Base-by-base conservation (phyloP, 2,797 vertebrate genomes). In the Schizopygopsis malacanthus region DNA sequence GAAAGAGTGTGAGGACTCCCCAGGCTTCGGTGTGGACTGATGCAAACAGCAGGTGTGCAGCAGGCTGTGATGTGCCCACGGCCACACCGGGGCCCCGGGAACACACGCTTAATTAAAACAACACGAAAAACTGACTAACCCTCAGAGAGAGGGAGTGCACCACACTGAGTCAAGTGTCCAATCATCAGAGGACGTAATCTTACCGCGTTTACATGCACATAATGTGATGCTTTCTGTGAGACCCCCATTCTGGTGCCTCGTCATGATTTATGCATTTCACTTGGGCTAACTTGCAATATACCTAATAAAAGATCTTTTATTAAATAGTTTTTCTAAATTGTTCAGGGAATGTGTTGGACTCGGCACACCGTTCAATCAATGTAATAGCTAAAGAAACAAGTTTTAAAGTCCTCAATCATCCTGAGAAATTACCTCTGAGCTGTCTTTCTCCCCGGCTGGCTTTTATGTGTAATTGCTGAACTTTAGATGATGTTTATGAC, bases 61-160 rank as follows among this genome's bases (percentile, higher is more conserved):
- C 86, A 81, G 81, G 86, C 86, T 88, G 82, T 39, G 54, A 87
- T 83, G 72, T 84, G 85, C 81, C 65, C 50, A 50, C 39, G 77
- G 69, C 69, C 85, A 85, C 86, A 82, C 41, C 25, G 67, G 65
- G 52, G n/a, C 56, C 75, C 20, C 63, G 59, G 81, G 81, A 81
- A 86, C 85, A 72, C 84, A 83, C 52, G 33, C 11, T 73, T 87
- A 88, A 85, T 86, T 88, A 86, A 89, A 88, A 88, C 79, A 79
- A 78, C 86, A 89, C 59, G 54, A 87, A 73, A 73, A 45, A 54
- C 61, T 79, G 45, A 82, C 41, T 85, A 84, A 85, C 79, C 83
- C 83, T 77, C 65, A 12, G 83, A 73, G 16, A 63, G 37, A 33
- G 65, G 45, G 79, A 65, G 54, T 39, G 41, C 52, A 56, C 69